phyloP scores from a whole-genome alignment of 2,888 invertebrate species.

The Aproaerema taeniolella region DNA sequence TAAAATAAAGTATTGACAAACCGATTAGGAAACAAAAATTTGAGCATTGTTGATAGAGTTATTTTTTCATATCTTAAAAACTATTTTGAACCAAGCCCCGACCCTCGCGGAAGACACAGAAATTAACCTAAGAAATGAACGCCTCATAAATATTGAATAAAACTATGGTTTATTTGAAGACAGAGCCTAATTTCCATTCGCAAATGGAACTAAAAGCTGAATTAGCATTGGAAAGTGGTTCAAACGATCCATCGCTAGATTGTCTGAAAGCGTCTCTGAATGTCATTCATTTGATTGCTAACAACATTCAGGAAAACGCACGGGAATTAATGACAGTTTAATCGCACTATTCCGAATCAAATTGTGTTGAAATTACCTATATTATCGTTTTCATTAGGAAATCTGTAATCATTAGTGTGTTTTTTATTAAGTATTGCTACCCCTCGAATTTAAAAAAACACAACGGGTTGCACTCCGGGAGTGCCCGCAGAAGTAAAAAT shows the following conservation, averaged over 20 bases:
- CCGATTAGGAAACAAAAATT: no score
- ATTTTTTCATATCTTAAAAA: no score
- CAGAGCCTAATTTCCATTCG: constrained; percentile 55
- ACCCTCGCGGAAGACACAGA: no score
- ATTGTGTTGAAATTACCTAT: constrained; percentile 6
- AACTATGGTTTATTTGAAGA: constrained; percentile 42
- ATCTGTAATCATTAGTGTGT: no score
- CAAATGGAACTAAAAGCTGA: constrained; percentile 60
- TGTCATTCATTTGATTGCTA: constrained; percentile 34
- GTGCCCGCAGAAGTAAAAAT: no score
- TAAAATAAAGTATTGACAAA: no score
- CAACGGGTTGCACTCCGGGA: no score
- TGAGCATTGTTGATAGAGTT: no score
- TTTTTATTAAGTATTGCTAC: no score
- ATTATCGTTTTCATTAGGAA: constrained; percentile 6
- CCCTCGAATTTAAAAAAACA: no score
- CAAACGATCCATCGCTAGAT: constrained; percentile 33
- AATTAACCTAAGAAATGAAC: no score
- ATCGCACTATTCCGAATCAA: no score
- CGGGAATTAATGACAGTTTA: constrained; percentile 9
- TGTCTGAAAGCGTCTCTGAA: constrained; percentile 50
- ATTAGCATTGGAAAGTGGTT: constrained; percentile 57
- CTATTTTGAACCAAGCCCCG: neutral
- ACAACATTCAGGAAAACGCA: constrained; percentile 33
- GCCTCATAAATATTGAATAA: constrained; percentile 18